Evolutionary conservation across 2,888 invertebrate species (phyloP).

Genomic region (Drosophila borealis): DNA sequence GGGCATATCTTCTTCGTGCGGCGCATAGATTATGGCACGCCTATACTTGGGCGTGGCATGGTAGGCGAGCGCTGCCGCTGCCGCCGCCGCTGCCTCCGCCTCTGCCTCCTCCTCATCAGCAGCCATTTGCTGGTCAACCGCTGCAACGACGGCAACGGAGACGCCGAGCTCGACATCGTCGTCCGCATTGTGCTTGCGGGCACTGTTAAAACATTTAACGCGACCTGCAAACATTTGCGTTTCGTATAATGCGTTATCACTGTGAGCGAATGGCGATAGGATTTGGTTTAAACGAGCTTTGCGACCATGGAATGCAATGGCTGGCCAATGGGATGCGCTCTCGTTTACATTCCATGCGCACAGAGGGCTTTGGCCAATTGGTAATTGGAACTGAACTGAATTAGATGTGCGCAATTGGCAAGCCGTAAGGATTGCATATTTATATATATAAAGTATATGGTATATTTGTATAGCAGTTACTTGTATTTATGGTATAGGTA

Average conservation of each 20-base stretch:
- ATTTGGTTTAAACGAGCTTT: slow-evolving; percentile 19
- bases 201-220: slow-evolving; percentile 73
- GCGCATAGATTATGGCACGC: slow-evolving; percentile 63
- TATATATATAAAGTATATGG: slow-evolving; percentile 24
- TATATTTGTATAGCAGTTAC: slow-evolving; percentile 20
- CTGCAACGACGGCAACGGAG: slow-evolving; percentile 44
- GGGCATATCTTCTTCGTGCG: slow-evolving; percentile 52
- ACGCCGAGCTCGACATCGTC: slow-evolving; percentile 46
- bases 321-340: slow-evolving; percentile 41
- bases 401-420: slow-evolving; percentile 46
- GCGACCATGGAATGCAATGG: slow-evolving; percentile 45
- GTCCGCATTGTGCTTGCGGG: slow-evolving; percentile 64
- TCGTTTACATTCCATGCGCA: slow-evolving; percentile 71
- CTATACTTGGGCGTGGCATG: slow-evolving; percentile 65
- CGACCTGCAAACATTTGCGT: slow-evolving; percentile 84
- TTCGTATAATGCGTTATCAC: slow-evolving; percentile 82
- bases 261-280: slow-evolving; percentile 58
- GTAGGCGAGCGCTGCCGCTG: slow-evolving; percentile 27
- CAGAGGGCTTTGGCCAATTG: slow-evolving; percentile 59
- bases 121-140: slow-evolving; percentile 50
- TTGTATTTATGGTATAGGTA: slow-evolving; percentile 11
- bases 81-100: slow-evolving; percentile 24
- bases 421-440: slow-evolving; percentile 42
- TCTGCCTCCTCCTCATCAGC: slow-evolving; percentile 49
- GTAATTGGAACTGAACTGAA: slow-evolving; percentile 39